Evolutionary conservation across 2,888 invertebrate genomes (phyloP).

Genomic region (Penaeus monodon): DNA sequence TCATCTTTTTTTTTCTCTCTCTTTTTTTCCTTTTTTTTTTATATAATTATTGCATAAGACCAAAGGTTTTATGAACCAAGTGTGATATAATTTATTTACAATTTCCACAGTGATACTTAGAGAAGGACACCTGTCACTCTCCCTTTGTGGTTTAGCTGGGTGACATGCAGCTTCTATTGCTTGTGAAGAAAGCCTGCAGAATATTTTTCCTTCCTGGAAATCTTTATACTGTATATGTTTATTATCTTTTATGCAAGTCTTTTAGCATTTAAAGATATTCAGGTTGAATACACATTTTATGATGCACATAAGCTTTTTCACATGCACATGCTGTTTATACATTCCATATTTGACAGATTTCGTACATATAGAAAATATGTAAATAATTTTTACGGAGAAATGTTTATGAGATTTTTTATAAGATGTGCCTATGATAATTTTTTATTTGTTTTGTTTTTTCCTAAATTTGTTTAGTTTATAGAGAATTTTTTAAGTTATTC

Average conservation of each 20-base stretch:
- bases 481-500: constrained; percentile 32
- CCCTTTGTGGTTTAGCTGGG: constrained; percentile 11
- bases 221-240: constrained; percentile 32
- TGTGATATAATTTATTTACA: constrained; percentile 58
- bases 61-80: constrained; percentile 37
- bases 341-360: constrained; percentile 59
- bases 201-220: constrained; percentile 27
- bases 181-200: constrained; percentile 22
- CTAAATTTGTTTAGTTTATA: constrained; percentile 17
- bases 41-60: constrained; percentile 14
- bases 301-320: constrained; percentile 48
- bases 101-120: constrained; percentile 19
- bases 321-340: constrained; percentile 57
- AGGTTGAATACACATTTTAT: constrained; percentile 25
- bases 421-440: constrained; percentile 48
- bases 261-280: constrained; percentile 25
- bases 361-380: constrained; percentile 50
- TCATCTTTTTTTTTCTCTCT: constrained; percentile 2
- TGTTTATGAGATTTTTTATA: constrained; percentile 60
- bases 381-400: constrained; percentile 55
- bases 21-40: background rate
- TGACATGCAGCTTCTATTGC: constrained; percentile 28
- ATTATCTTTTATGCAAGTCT: constrained; percentile 45
- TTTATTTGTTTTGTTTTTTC: constrained; percentile 18
- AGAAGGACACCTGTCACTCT: background rate